These are phyloP conservation scores for Drosophila ironensis DNA, from an alignment of 1,140 invertebrate genomes.

Conservation along the genomic window DNA sequence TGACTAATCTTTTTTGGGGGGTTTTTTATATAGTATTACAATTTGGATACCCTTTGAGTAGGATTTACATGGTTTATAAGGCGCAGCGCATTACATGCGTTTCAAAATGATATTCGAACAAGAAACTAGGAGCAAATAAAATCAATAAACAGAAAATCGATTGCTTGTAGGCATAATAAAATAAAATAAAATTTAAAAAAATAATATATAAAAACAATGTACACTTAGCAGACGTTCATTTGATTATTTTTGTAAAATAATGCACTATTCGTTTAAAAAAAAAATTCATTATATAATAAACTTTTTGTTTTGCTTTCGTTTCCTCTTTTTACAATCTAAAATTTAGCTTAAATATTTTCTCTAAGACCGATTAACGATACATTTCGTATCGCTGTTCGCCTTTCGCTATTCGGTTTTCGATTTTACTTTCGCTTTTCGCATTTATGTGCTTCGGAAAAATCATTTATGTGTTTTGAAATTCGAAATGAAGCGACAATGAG, in stretches of 20 bases:
- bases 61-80: constrained; percentile 27
- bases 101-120: constrained; percentile 25
- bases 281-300: constrained; percentile 23
- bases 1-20: constrained; percentile 14
- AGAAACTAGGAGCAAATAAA: too few relatives aligned
- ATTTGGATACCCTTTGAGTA: too few relatives aligned
- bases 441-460: too few relatives aligned
- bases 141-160: constrained; percentile 6
- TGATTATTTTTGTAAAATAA: constrained; percentile 15
- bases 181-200: constrained; percentile 4
- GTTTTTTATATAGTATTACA: too few relatives aligned
- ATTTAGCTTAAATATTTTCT: constrained; percentile 51
- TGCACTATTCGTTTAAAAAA: constrained; percentile 22
- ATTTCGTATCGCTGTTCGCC: not conserved
- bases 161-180: constrained; percentile 17
- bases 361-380: constrained; percentile 26
- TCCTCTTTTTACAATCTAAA: constrained; percentile 48
- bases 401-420: not conserved
- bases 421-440: not conserved
- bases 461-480: too few relatives aligned
- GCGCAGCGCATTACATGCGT: constrained; percentile 42
- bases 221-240: constrained; percentile 26
- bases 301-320: not conserved
- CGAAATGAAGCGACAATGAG: not conserved
- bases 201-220: constrained; percentile 24